Conservation (phyloP, 2,113 vertebrate species). For the Perognathus longimembris region DNA sequence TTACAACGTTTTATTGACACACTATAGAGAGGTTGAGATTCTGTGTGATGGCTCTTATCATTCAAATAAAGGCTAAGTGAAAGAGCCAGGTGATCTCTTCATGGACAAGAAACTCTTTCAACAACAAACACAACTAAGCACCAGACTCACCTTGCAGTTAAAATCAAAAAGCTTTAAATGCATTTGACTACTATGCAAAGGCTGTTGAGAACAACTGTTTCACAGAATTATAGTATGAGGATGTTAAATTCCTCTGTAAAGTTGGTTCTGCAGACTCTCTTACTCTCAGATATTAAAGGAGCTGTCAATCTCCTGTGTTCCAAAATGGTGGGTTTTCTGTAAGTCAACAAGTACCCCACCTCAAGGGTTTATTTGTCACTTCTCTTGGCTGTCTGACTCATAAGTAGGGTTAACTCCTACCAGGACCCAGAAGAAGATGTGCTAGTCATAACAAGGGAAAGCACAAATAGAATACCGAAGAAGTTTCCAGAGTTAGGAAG, state of each 20-base stretch:
- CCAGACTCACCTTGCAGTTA: not conserved
- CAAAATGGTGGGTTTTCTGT: too few species aligned
- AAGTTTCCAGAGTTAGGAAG: not conserved
- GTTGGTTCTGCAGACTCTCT: not conserved
- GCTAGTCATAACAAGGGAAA: not conserved
- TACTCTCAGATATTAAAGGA: not conserved
- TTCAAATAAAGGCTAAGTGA: slow-evolving; percentile 55
- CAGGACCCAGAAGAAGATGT: not conserved
- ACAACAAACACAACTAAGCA: slow-evolving; percentile 60
- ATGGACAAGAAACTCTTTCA: slow-evolving; percentile 44
- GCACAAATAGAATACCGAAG: not conserved
- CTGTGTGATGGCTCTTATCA: slow-evolving; percentile 10
- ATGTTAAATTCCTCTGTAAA: not conserved
- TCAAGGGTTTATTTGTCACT: not conserved
- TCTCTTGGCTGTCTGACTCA: not conserved
- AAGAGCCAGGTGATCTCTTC: slow-evolving; percentile 31
- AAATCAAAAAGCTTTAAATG: slow-evolving; percentile 21
- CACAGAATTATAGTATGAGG: not conserved
- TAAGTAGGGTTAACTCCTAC: not conserved
- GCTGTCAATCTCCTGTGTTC: not conserved
- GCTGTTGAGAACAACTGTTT: not conserved
- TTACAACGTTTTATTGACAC: not conserved
- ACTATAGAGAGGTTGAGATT: slow-evolving; percentile 38
- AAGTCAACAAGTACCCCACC: not conserved
- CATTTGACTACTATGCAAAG: not conserved